A percentile compares a stretch with the other conserved stretches of the same genome.
phyloP scores from a whole-genome alignment of 2,113 vertebrate species.

The Cyprinodon tularosa region DNA sequence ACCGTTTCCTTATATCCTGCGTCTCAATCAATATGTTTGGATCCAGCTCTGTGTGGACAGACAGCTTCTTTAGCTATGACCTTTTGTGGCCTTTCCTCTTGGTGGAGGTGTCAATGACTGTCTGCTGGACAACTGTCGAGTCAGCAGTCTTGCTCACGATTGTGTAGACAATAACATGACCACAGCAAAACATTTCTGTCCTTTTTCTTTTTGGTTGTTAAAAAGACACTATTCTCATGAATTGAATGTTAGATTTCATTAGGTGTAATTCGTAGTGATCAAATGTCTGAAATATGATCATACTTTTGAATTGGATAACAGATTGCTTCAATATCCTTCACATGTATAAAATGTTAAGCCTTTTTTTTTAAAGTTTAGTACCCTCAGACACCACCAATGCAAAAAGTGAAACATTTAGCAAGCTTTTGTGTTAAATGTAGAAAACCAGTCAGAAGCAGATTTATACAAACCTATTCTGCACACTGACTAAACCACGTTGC shows the following conservation, averaged over 20 bases:
- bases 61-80: neutral
- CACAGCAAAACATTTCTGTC: neutral
- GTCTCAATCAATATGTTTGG: neutral
- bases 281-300: neutral
- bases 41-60: neutral
- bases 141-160: neutral
- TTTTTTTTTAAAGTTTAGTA: neutral
- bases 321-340: neutral
- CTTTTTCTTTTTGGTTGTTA: neutral
- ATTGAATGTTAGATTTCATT: neutral
- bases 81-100: neutral
- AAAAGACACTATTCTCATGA: neutral
- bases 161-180: neutral
- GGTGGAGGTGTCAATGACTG: neutral
- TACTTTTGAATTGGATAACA: neutral
- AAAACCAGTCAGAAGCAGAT: neutral
- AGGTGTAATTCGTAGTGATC: neutral
- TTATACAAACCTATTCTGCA: neutral
- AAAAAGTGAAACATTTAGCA: neutral
- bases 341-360: too few species aligned
- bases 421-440: neutral
- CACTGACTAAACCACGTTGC: too few species aligned
- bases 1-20: neutral
- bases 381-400: neutral
- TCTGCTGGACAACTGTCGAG: neutral